Conservation (phyloP, 2,888 invertebrate genomes). For the Lypha dubia region DNA sequence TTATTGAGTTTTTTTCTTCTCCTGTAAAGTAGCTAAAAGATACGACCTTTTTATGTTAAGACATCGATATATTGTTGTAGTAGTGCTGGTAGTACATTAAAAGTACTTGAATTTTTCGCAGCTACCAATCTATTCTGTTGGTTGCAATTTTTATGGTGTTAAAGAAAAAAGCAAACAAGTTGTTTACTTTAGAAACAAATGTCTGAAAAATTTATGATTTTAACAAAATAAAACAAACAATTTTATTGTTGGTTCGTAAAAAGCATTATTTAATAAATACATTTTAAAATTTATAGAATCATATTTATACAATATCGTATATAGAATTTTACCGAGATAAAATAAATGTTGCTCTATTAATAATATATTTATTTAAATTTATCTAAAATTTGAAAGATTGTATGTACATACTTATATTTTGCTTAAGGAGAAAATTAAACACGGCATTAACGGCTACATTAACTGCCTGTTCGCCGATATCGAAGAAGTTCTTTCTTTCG, state of each 20-base stretch:
- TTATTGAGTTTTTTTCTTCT: too few relatives aligned
- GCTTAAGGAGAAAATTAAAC: not conserved
- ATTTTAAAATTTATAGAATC: not conserved
- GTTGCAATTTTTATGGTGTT: not conserved
- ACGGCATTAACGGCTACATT: not conserved
- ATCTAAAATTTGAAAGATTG: not conserved
- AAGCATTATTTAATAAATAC: not conserved
- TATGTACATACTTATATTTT: too few relatives aligned
- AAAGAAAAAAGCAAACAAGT: constrained; percentile 17
- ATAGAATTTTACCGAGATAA: not conserved
- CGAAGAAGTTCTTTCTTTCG: too few relatives aligned
- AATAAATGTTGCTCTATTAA: not conserved
- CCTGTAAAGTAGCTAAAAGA: too few relatives aligned
- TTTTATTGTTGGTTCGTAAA: not conserved
- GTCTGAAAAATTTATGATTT: not conserved
- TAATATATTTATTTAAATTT: not conserved
- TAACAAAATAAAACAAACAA: not conserved
- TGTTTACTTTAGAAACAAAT: constrained; percentile 26
- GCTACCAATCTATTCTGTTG: too few relatives aligned
- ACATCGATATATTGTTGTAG: too few relatives aligned
- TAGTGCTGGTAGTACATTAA: too few relatives aligned
- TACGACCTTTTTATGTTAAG: too few relatives aligned
- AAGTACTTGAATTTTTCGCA: too few relatives aligned
- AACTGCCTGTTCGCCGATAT: too few relatives aligned
- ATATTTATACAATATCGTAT: not conserved